These are phyloP conservation scores for Drosophila infuscata DNA, from an alignment of 2,888 invertebrate species.

Conservation along the genomic window DNA sequence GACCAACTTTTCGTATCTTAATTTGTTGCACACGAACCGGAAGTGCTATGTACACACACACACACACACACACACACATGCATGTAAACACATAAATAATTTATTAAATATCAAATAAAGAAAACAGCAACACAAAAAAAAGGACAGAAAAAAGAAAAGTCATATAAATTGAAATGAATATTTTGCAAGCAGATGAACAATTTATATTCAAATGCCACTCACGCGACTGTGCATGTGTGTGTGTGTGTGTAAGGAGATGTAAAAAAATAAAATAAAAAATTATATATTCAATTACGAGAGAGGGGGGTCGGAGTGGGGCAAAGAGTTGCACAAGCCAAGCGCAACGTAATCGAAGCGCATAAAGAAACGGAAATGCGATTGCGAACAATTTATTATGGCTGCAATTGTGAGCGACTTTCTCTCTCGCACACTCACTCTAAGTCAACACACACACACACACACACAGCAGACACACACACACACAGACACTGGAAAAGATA, in stretches of 20 bases:
- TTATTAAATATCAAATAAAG: conserved; percentile 69
- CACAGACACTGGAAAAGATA: not conserved
- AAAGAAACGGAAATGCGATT: conserved; percentile 80
- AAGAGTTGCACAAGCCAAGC: conserved; percentile 68
- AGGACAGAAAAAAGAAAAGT: conserved; percentile 39
- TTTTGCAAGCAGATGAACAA: conserved; percentile 75
- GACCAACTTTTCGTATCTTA: conserved; percentile 13
- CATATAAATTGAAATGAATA: conserved; percentile 79
- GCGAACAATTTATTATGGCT: conserved; percentile 81
- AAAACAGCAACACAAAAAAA: conserved; percentile 10
- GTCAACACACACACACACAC: conserved; percentile 1
- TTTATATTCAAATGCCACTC: conserved; percentile 77
- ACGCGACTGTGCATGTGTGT: conserved; percentile 28
- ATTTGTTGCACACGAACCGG: conserved; percentile 40
- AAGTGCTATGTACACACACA: conserved; percentile 21
- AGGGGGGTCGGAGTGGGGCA: not conserved
- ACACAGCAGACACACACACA: not conserved
- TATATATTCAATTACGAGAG: conserved; percentile 76
- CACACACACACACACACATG: conserved; percentile 3
- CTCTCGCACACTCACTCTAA: conserved; percentile 23
- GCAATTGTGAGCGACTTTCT: conserved; percentile 62
- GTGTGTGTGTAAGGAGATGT: conserved; percentile 41
- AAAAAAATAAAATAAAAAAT: conserved; percentile 57
- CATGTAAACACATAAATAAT: conserved; percentile 62
- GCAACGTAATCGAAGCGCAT: conserved; percentile 74